Conservation (phyloP, 2,888 invertebrate genomes). For the Thalpophila matura region DNA sequence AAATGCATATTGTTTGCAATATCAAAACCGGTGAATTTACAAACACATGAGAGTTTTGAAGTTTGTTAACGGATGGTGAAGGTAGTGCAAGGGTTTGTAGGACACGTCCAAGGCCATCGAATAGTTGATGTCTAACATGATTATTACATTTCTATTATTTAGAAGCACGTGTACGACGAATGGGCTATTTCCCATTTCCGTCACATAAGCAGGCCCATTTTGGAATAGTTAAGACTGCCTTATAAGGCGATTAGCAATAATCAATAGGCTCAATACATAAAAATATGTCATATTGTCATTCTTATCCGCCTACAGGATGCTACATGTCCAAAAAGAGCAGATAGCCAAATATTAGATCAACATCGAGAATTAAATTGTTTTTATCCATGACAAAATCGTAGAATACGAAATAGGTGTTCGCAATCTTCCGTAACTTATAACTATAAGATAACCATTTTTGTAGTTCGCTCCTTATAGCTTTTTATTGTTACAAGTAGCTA, state of each 20-base stretch:
- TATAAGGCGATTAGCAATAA: conserved; percentile 1
- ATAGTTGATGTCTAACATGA: neutral
- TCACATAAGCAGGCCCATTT: neutral
- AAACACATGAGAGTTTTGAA: too few relatives aligned
- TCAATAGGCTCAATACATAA: neutral
- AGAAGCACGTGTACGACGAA: neutral
- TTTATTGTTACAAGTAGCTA: too few relatives aligned
- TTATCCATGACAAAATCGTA: conserved; percentile 10
- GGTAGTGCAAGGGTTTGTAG: too few relatives aligned
- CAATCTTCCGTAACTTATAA: neutral
- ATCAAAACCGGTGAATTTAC: too few relatives aligned
- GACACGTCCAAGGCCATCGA: too few relatives aligned
- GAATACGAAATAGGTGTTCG: neutral
- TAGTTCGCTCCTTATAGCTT: neutral
- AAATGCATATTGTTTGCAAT: too few relatives aligned
- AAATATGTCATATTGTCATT: neutral
- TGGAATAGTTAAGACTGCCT: neutral
- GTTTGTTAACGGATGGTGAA: too few relatives aligned
- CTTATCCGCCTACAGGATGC: conserved; percentile 24
- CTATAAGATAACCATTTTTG: conserved; percentile 21
- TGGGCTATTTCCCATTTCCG: neutral
- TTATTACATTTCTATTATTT: too few relatives aligned
- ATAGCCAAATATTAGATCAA: conserved; percentile 16
- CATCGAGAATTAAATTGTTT: conserved; percentile 8
- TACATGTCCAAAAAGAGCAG: conserved; percentile 1